Conservation (phyloP, 2,113 vertebrate species). For the Loxodonta africana region DNA sequence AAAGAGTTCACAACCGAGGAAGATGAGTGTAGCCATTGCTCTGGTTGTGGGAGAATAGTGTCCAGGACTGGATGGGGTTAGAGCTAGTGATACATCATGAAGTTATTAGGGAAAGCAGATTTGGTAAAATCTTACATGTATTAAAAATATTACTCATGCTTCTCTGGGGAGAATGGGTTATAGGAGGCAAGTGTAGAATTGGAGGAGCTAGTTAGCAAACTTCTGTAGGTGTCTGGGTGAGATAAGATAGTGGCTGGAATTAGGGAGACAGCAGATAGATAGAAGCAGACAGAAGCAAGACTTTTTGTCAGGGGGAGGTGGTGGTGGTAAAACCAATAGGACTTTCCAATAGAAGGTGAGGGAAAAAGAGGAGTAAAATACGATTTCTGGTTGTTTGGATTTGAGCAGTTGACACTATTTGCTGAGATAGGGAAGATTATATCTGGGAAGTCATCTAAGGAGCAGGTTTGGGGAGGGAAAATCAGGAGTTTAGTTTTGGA, state of each 20-base stretch:
- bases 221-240: background rate
- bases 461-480: background rate
- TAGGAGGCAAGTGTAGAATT: background rate
- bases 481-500: background rate
- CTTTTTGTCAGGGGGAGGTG: background rate
- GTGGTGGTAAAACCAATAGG: background rate
- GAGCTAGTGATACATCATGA: background rate
- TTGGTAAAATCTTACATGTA: background rate
- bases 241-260: background rate
- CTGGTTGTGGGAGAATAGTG: background rate
- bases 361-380: background rate
- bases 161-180: background rate
- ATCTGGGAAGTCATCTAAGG: background rate
- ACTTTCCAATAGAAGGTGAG: background rate
- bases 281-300: background rate
- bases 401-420: background rate
- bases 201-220: background rate
- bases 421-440: background rate
- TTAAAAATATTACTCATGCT: background rate
- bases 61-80: background rate
- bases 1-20: background rate
- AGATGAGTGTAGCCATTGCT: background rate
- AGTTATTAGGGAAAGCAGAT: background rate
- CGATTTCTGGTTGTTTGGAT: background rate
- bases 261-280: background rate